These are phyloP conservation scores for Tympanuchus pallidicinctus DNA, from an alignment of 2,113 vertebrate genomes.

Conservation along the genomic window DNA sequence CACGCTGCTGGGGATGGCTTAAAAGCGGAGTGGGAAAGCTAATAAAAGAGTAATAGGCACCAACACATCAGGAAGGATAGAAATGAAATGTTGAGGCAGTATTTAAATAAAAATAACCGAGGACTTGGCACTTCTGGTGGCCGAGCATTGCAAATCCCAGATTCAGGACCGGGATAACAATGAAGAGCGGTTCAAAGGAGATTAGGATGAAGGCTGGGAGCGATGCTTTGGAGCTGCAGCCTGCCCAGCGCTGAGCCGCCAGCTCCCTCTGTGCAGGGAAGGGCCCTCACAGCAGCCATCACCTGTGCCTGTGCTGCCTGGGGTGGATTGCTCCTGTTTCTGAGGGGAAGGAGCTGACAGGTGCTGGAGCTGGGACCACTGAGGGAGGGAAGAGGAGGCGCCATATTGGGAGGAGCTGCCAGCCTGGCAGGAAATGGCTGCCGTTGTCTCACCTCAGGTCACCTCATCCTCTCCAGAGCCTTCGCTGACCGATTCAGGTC, in stretches of 20 bases:
- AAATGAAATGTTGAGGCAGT: conserved; percentile 13
- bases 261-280: accelerated
- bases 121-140: not conserved
- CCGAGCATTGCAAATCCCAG: too few relatives aligned
- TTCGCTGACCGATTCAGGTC: accelerated
- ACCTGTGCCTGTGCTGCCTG: not conserved
- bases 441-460: accelerated
- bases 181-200: not conserved
- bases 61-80: conserved; percentile 14
- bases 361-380: not conserved
- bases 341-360: not conserved
- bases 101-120: not conserved
- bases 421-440: accelerated
- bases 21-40: conserved; percentile 35
- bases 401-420: accelerated
- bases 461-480: not conserved
- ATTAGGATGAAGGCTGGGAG: not conserved
- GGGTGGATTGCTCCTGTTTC: not conserved
- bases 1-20: not conserved
- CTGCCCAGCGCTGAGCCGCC: accelerated
- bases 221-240: not conserved
- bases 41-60: conserved; percentile 18
- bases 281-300: accelerated
- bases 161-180: not conserved
- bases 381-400: accelerated